Conservation (phyloP, 2,113 vertebrate genomes). For the Lichenostomus cassidix region DNA sequence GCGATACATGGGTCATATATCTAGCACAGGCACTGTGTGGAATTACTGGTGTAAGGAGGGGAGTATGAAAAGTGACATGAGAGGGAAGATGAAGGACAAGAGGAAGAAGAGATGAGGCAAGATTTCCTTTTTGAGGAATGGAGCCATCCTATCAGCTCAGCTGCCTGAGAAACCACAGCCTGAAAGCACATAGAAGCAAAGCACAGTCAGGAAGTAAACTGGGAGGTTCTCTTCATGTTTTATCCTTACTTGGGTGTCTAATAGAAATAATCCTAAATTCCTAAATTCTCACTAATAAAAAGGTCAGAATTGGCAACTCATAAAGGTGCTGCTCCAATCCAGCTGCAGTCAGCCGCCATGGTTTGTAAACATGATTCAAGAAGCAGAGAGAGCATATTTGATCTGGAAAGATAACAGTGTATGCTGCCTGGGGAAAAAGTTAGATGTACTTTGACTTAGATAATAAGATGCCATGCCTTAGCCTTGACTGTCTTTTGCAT, state of each 20-base stretch:
- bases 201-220: not conserved
- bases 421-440: not conserved
- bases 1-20: not conserved
- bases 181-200: not conserved
- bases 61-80: not conserved
- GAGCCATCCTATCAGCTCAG: not conserved
- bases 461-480: conserved; percentile 7
- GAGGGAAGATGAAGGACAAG: not conserved
- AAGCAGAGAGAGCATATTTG: conserved; percentile 25
- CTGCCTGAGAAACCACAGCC: not conserved
- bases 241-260: not conserved
- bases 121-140: not conserved
- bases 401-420: conserved; percentile 2
- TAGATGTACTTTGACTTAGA: conserved; percentile 8
- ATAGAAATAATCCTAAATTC: not conserved
- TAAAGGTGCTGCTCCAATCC: not conserved
- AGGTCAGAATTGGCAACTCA: not conserved
- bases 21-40: not conserved
- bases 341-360: not conserved
- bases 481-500: conserved; percentile 25
- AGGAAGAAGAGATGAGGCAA: not conserved
- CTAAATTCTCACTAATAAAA: not conserved
- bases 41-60: not conserved
- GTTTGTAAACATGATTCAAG: not conserved
- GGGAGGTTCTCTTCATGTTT: not conserved